phyloP scores from a whole-genome alignment of 1,140 invertebrate genomes.

The Drosophila fuyamai region DNA sequence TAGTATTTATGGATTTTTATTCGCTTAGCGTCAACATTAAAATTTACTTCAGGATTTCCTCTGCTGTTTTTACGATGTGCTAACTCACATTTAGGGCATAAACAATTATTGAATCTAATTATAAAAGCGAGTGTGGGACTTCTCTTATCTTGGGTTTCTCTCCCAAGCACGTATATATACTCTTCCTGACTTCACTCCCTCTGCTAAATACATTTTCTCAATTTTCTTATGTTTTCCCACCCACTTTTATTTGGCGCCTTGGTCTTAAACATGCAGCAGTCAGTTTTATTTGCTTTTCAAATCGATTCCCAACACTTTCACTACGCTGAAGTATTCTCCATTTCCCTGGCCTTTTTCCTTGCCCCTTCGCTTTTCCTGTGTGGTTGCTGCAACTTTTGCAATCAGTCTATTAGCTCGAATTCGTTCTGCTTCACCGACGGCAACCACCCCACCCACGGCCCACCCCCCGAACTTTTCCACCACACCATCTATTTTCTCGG shows the following conservation, averaged over 20 bases:
- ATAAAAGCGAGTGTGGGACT: conserved; percentile 10
- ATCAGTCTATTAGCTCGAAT: conserved; percentile 66
- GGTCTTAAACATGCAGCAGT: conserved; percentile 44
- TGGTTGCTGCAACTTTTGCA: conserved; percentile 61
- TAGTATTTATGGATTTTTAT: neutral
- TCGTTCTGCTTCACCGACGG: conserved; percentile 51
- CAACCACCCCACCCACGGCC: conserved; percentile 35
- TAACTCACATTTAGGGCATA: conserved; percentile 44
- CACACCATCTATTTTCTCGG: conserved; percentile 9
- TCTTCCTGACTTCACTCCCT: neutral
- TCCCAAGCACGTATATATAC: conserved; percentile 7
- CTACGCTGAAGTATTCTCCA: conserved; percentile 27
- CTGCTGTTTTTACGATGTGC: conserved; percentile 23
- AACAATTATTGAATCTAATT: conserved; percentile 33
- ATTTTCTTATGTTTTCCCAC: conserved; percentile 17
- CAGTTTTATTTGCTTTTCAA: conserved; percentile 73
- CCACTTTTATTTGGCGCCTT: conserved; percentile 65
- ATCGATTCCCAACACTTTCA: conserved; percentile 69
- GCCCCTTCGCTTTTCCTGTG: conserved; percentile 2
- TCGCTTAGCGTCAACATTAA: neutral
- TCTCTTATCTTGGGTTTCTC: conserved; percentile 32
- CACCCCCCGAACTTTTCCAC: conserved; percentile 1
- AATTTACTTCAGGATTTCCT: neutral
- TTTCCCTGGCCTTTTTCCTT: neutral
- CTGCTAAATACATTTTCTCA: conserved; percentile 4